Base-by-base conservation (phyloP, 2,888 invertebrate genomes). In the Drosophila pseudotakahashii region DNA sequence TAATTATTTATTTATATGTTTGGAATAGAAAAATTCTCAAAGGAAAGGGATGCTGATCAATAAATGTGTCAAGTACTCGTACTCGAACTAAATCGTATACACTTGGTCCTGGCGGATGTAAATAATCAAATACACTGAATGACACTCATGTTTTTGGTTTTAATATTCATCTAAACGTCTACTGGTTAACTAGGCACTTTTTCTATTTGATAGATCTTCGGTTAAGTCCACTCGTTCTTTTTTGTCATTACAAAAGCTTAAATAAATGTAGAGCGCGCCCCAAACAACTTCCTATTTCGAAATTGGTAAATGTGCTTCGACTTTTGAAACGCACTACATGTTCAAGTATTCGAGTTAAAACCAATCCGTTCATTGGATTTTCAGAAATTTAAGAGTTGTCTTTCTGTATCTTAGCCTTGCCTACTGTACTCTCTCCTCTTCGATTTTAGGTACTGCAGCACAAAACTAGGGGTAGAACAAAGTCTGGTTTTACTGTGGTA, bases 401-500 rank as follows among this genome's bases (percentile, higher is more conserved):
- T 30, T 45, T 32, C 32, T 47, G 6, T 30, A 11, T 19, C 11
- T 7, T 48, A 48, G 48, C 32, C 16, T 30, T 45, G 45, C 14
- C n/a, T 11, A 30, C 30, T 14, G 11, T 30, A 32, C 47, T 32
- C 47, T 50, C 10, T 37, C n/a, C 30, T 45, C 39, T 48, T 53
- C 42, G 26, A 59, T 45, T 69, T 66, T 81, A 82, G 82, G 82
- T 82, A 82, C 82, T 87, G 81, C 79, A 79, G 82, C 77, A 79
- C 68, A 64, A 73, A 71, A 75, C 64, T 52, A 67, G 69, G 66
- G 48, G 9, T 55, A 39, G 14, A 58, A 60, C 42, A 70, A 57
- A 64, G 50, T 47, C 58, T 50, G 30, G 19, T 51, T 13, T 7
- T 44, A 19, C 50, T 37, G 13, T 26, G 16, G n/a, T 58, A 47